Conservation (phyloP, 2,888 invertebrate species). For the Ochlodes sylvanus region DNA sequence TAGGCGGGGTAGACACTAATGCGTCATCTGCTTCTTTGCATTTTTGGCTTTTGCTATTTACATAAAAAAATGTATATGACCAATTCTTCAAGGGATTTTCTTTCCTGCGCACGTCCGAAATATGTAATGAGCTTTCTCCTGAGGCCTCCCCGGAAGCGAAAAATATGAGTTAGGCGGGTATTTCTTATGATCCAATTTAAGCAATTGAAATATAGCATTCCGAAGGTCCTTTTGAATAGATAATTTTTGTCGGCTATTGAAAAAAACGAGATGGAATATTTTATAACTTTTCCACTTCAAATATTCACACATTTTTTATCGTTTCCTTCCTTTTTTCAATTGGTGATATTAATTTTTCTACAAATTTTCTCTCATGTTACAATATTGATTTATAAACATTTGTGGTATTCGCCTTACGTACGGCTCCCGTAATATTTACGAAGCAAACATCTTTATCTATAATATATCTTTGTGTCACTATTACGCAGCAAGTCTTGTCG, state of each 20-base stretch:
- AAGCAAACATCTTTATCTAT: too few species aligned
- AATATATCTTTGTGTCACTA: too few species aligned
- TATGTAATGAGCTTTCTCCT: constrained; percentile 12
- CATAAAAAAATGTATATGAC: neutral
- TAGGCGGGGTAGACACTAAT: too few species aligned
- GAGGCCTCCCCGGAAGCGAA: constrained; percentile 1
- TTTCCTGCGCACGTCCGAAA: constrained; percentile 12
- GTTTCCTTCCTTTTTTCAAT: neutral
- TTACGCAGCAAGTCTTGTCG: neutral
- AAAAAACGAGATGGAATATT: neutral
- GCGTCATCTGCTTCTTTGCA: too few species aligned
- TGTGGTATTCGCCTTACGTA: too few species aligned
- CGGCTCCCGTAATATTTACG: too few species aligned
- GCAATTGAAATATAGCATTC: constrained; percentile 6
- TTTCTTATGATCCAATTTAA: constrained; percentile 12
- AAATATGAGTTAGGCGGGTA: neutral
- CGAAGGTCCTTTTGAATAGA: neutral
- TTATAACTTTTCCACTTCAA: neutral
- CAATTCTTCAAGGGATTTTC: neutral
- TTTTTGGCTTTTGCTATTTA: too few species aligned
- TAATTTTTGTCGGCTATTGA: neutral
- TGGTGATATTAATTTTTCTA: neutral
- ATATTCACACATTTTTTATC: neutral
- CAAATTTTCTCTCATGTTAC: neutral
- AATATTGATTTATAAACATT: too few species aligned